Base-by-base conservation (phyloP, 2,797 vertebrate genomes). In the Astyanax mexicanus region DNA sequence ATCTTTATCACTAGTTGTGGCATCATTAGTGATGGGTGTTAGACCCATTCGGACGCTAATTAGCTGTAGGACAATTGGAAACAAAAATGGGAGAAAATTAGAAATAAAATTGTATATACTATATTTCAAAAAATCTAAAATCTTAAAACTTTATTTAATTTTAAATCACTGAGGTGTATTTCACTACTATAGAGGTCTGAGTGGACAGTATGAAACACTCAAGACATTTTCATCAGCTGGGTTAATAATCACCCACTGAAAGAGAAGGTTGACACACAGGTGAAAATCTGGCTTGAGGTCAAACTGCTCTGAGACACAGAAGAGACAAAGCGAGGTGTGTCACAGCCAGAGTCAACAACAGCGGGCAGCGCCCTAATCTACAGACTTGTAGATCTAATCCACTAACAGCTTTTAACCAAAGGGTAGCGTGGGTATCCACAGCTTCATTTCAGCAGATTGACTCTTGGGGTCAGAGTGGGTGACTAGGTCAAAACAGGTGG, bases 211-310 rank as follows among this genome's bases (percentile, higher is more conserved):
- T 10, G 6, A 25, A 23, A 54, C 11, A 54, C 19, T 9, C 23
- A 11, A 23, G 21, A 12, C 10, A 6, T 21, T 27, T 55, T 76
- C 21, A 32, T 4, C 29, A 29, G 45, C 83, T 37, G 37, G 40
- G 67, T 76, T 29, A 47, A 65, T 69, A 5, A 54, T 61, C 74
- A 72, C 82, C 74, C 60, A 27, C 65, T 29, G 47, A 69, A 29
- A 78, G 21, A 52, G 32, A 65, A 29, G 19, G 25, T 64, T 52
- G 64, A 80, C 5, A 17, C 12, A 64, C 23, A 37, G 55, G 25
- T 57, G 62, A 51, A 44, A 29, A 64, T 62, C 75, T 69, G 58
- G 40, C 44, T 54, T 11, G 67, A 38, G 25, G 69, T 35, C 37
- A 11, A 29, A 44, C 29, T 75, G 40, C 65, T 61, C 54, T 35